Percentiles rank a stretch among this genome's conserved stretches.
Conservation (phyloP, 2,113 vertebrate species). For the Rhipidura dahli region DNA sequence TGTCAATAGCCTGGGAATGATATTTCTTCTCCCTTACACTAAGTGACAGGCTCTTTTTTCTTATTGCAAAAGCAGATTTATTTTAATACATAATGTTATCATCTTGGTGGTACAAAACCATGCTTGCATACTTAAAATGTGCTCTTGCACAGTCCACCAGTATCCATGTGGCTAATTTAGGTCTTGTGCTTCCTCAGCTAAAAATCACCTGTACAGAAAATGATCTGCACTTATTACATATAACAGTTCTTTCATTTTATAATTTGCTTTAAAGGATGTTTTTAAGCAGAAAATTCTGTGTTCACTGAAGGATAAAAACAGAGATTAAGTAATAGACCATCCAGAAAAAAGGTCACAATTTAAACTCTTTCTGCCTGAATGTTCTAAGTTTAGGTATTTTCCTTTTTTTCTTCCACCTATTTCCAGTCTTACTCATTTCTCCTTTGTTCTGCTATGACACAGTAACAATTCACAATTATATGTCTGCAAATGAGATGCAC, state of each 20-base stretch:
- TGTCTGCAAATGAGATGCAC: neutral
- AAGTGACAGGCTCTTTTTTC: neutral
- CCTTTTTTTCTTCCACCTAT: constrained; percentile 66
- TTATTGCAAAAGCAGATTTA: neutral
- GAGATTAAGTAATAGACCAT: constrained; percentile 73
- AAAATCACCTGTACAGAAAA: constrained; percentile 73
- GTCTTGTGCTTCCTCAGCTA: constrained; percentile 59
- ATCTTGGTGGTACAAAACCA: constrained; percentile 11
- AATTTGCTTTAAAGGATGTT: constrained; percentile 82
- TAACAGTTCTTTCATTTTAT: constrained; percentile 73
- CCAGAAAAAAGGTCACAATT: constrained; percentile 24
- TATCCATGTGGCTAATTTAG: constrained; percentile 43
- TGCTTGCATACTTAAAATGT: constrained; percentile 19
- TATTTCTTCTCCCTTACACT: neutral
- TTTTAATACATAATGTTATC: neutral
- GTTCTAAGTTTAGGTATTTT: constrained; percentile 65
- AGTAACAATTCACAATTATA: neutral
- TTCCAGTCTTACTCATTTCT: neutral
- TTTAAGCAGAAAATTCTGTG: constrained; percentile 75
- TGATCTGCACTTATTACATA: constrained; percentile 80
- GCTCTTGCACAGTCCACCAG: neutral
- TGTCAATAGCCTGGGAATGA: neutral
- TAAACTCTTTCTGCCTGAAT: constrained; percentile 4
- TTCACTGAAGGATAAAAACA: constrained; percentile 67
- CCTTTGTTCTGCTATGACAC: neutral